Percentiles rank a stretch among this genome's conserved stretches.
Evolutionary conservation across 2,888 invertebrate species (phyloP).

Genomic region (Cylloceria caligata): DNA sequence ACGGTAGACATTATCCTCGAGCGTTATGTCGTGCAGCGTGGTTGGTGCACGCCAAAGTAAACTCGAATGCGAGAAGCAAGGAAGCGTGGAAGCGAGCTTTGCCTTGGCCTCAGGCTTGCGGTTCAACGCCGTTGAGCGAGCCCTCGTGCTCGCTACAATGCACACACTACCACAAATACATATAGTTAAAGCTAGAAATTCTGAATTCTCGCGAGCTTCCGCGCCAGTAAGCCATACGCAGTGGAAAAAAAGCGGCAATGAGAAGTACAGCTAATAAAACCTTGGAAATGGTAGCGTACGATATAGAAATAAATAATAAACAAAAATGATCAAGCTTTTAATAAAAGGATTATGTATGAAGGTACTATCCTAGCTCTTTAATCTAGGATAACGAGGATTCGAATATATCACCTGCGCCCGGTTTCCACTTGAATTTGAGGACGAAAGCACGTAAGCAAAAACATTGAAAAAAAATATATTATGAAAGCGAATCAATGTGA

Average conservation of each 20-base stretch:
- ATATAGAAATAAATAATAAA: not conserved
- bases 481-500: no score
- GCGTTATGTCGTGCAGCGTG: slow-evolving; percentile 35
- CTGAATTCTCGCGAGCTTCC: not conserved
- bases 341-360: not conserved
- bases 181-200: not conserved
- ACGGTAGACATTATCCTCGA: slow-evolving; percentile 42
- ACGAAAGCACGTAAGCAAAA: no score
- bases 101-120: slow-evolving; percentile 50
- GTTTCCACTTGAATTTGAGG: not conserved
- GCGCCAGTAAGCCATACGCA: not conserved
- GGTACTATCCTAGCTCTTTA: no score
- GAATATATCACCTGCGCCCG: not conserved
- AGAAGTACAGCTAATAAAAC: not conserved
- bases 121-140: slow-evolving; percentile 37
- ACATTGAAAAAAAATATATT: no score
- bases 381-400: not conserved
- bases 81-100: slow-evolving; percentile 49
- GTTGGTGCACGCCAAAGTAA: slow-evolving; percentile 55
- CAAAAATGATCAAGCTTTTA: not conserved
- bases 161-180: slow-evolving; percentile 13
- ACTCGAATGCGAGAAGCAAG: slow-evolving; percentile 45
- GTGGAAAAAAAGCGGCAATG: not conserved
- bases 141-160: slow-evolving; percentile 14
- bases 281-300: not conserved